Percentiles rank a stretch among this genome's conserved stretches.
Conservation (phyloP, 1,140 invertebrate genomes). For the Magallana gigas region DNA sequence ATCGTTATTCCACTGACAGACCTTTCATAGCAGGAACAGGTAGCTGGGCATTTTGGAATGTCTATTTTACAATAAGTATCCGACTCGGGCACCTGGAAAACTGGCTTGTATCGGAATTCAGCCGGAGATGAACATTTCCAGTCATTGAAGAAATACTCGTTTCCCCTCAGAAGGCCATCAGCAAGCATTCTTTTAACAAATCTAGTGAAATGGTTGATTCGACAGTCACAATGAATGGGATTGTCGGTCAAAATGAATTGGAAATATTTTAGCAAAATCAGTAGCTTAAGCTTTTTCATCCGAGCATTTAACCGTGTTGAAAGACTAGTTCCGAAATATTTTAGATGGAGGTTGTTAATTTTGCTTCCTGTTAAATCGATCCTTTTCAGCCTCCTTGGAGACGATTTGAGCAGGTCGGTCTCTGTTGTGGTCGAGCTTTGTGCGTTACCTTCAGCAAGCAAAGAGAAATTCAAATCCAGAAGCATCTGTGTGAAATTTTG, state of each 20-base stretch:
- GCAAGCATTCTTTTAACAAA: conserved; percentile 46
- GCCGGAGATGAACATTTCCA: conserved; percentile 63
- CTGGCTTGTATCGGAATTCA: conserved; percentile 52
- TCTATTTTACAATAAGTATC: conserved; percentile 64
- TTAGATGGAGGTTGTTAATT: conserved; percentile 50
- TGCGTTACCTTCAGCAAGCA: conserved; percentile 51
- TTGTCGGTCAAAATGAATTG: conserved; percentile 59
- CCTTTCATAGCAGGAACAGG: conserved; percentile 63
- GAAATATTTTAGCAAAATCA: conserved; percentile 61
- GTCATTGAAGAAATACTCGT: conserved; percentile 63
- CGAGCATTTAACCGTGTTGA: background rate
- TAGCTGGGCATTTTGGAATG: conserved; percentile 54
- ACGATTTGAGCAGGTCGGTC: conserved; percentile 44
- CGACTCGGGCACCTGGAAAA: conserved; percentile 54
- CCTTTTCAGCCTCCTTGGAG: conserved; percentile 40
- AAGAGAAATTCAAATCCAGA: conserved; percentile 15
- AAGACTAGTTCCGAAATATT: background rate
- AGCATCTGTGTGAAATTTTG: conserved; percentile 57
- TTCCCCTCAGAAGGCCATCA: conserved; percentile 46
- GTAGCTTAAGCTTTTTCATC: conserved; percentile 30
- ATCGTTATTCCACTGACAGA: conserved; percentile 56
- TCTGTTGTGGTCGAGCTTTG: conserved; percentile 54
- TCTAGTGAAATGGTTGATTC: conserved; percentile 60
- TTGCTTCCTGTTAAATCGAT: conserved; percentile 59
- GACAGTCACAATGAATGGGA: conserved; percentile 63